Percentiles rank a stretch among this genome's conserved stretches.
Evolutionary conservation across 2,113 vertebrate genomes (phyloP).

Genomic region (Poecilia latipinna): DNA sequence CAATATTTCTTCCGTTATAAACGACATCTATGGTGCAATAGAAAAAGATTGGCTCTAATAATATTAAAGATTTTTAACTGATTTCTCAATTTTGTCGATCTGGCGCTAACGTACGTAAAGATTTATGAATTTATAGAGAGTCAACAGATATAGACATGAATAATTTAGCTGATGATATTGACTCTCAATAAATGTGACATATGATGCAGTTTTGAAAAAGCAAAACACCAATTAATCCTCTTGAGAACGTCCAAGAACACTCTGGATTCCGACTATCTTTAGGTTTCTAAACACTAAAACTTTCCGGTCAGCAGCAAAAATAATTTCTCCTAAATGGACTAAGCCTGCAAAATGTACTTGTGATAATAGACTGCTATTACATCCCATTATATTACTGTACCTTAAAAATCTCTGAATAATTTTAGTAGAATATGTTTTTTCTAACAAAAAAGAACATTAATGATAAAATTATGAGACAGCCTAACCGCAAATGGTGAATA

Average conservation of each 20-base stretch:
- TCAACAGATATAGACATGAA: not conserved
- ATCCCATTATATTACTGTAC: not conserved
- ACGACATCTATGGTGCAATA: too few species aligned
- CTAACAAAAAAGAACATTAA: not conserved
- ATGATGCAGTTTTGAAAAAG: constrained; percentile 1
- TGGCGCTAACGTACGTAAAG: too few species aligned
- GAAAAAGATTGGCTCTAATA: too few species aligned
- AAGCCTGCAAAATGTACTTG: constrained; percentile 9
- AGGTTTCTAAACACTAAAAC: not conserved
- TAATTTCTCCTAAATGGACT: constrained; percentile 12
- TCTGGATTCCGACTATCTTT: constrained; percentile 23
- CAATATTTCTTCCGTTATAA: too few species aligned
- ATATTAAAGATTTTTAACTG: too few species aligned
- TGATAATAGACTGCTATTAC: not conserved
- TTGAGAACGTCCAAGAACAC: constrained; percentile 12
- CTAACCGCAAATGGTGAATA: not conserved
- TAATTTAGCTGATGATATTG: not conserved
- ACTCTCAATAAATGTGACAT: not conserved
- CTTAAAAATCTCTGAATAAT: too few species aligned
- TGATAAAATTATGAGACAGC: not conserved
- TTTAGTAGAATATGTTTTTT: not conserved
- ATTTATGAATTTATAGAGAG: not conserved
- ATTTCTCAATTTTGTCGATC: too few species aligned
- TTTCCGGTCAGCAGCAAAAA: constrained; percentile 25
- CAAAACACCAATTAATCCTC: constrained; percentile 11